Conservation (phyloP, 2,888 invertebrate genomes). For the Eristalinus aeneus region DNA sequence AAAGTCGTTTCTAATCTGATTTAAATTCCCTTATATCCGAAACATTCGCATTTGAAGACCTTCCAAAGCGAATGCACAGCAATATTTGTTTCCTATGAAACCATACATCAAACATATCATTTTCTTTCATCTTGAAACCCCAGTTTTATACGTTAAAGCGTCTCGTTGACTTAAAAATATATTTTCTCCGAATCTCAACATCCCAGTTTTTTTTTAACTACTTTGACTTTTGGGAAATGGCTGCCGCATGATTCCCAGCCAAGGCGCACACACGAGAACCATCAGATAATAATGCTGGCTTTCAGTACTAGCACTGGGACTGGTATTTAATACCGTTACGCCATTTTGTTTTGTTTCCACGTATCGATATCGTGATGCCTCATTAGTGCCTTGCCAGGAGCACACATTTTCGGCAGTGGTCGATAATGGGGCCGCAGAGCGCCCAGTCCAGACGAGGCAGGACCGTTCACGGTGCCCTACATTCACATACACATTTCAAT, state of each 20-base stretch:
- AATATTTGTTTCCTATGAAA: no score
- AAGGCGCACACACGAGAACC: not conserved
- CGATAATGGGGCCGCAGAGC: slow-evolving; percentile 7
- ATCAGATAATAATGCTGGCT: not conserved
- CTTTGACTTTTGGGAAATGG: not conserved
- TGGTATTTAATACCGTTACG: not conserved
- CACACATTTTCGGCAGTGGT: slow-evolving; percentile 25
- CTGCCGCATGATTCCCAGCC: not conserved
- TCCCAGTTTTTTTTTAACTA: not conserved
- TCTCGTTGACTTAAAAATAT: no score
- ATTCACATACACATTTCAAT: slow-evolving; percentile 15
- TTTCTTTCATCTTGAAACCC: no score
- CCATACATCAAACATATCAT: no score
- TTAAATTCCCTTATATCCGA: no score
- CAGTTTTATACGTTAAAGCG: no score
- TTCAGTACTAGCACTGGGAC: not conserved
- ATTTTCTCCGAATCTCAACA: not conserved
- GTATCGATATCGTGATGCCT: slow-evolving; percentile 6
- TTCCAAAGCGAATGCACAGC: no score
- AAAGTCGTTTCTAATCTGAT: no score
- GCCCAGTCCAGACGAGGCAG: not conserved
- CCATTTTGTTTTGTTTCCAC: not conserved
- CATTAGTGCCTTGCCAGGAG: slow-evolving; percentile 36
- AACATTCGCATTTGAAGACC: no score
- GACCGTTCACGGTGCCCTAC: not conserved